Base-by-base conservation (phyloP, 1,140 invertebrate species). In the Leptopilina clavipes region DNA sequence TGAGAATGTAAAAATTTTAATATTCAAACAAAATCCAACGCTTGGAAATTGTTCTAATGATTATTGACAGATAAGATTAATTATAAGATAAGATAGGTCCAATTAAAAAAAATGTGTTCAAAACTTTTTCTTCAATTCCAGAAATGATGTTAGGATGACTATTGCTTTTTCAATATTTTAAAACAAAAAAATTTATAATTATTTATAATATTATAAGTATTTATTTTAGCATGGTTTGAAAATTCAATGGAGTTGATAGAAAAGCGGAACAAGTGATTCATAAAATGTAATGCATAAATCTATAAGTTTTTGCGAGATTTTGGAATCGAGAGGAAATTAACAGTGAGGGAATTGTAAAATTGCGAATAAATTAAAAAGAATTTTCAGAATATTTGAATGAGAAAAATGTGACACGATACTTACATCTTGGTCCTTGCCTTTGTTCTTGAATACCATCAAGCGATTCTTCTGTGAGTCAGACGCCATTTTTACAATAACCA, bases 371-470 rank as follows among this genome's bases (percentile, higher is more conserved):
- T n/a, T n/a, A n/a, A n/a, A n/a, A n/a, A n/a, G n/a, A n/a, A n/a
- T n/a, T n/a, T n/a, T n/a, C n/a, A n/a, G n/a, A n/a, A n/a, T n/a
- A 7, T 11, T 19, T 22, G 22, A 14, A 14, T 52, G 1, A 56
- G 52, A 74, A 72, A 74, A 72, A 11, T 74, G 43, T 9, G 43
- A 43, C 11, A 22, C 10, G 8, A 72, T 91, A 95, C 96, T 95
- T 93, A 98, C 97, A 92, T 98, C 97, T 90, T 97, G 95, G 93
- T 98, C 97, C 93, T 98, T 98, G 85, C 97, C 97, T 94, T 97
- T 97, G 92, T 98, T 98, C 94, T 98, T 98, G 91, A 98, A 98
- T 90, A 95, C 95, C 92, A 97, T 94, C 92, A 96, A 94, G 90
- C 97, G 94, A 92, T 93, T 94, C 92, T 95, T 94, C 90, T 91